phyloP scores from a whole-genome alignment of 2,113 vertebrate genomes.

The Accipiter cooperii region DNA sequence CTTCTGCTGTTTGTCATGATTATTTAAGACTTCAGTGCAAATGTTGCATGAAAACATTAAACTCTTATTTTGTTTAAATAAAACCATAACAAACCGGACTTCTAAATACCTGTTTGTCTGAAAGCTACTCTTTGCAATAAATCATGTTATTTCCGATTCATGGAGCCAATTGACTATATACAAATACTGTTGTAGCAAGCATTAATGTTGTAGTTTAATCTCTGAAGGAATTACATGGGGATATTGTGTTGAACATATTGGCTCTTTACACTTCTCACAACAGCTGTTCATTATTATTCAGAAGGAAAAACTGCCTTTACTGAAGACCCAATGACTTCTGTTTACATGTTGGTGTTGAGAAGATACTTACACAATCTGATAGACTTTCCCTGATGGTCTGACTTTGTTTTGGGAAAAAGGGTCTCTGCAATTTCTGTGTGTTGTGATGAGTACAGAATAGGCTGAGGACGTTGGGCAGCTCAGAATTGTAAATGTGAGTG shows the following conservation, averaged over 20 bases:
- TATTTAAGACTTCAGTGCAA: slow-evolving; percentile 65
- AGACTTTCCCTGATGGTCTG: neutral
- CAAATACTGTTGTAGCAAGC: slow-evolving; percentile 53
- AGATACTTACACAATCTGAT: neutral
- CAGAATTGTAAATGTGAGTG: neutral
- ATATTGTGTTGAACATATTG: neutral
- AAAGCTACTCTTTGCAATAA: slow-evolving; percentile 69
- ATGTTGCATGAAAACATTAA: slow-evolving; percentile 69
- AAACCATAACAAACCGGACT: slow-evolving; percentile 64
- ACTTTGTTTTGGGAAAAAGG: neutral
- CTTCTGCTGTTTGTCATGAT: slow-evolving; percentile 56
- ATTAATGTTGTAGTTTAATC: slow-evolving; percentile 4
- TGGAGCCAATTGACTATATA: slow-evolving; percentile 41
- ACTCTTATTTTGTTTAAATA: slow-evolving; percentile 65
- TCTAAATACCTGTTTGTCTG: slow-evolving; percentile 51
- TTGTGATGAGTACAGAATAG: neutral
- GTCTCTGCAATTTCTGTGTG: neutral
- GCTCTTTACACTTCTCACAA: slow-evolving; percentile 3
- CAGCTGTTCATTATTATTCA: neutral
- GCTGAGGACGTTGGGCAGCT: neutral
- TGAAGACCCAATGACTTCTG: neutral
- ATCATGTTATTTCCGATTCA: neutral
- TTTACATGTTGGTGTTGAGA: slow-evolving; percentile 12
- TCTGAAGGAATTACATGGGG: neutral
- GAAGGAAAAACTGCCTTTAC: slow-evolving; percentile 19